Conservation (phyloP, 2,888 invertebrate species). For the Spilarctia lutea region DNA sequence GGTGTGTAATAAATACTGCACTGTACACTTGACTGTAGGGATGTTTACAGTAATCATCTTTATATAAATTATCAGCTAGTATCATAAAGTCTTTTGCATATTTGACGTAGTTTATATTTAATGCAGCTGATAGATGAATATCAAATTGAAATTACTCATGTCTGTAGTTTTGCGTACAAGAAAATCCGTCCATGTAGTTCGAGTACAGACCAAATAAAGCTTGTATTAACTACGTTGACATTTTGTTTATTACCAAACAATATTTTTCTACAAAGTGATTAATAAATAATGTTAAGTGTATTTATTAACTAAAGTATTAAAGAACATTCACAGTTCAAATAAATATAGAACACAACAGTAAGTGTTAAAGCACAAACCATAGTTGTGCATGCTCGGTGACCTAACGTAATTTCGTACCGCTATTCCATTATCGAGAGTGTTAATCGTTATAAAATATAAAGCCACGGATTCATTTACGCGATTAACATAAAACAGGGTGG, state of each 20-base stretch:
- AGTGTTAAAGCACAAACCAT: conserved; percentile 34
- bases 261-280: not conserved
- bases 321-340: conserved; percentile 5
- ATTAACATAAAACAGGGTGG: conserved; percentile 68
- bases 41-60: not conserved
- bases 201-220: not conserved
- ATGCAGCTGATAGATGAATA: not conserved
- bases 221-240: not conserved
- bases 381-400: conserved; percentile 43
- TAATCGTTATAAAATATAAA: conserved; percentile 73
- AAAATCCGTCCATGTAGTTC: no score
- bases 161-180: no score
- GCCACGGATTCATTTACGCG: conserved; percentile 62
- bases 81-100: not conserved
- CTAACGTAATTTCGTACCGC: conserved; percentile 60
- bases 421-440: conserved; percentile 73
- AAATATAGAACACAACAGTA: conserved; percentile 11
- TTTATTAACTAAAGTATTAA: not conserved
- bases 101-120: not conserved
- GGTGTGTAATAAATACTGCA: not conserved
- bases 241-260: not conserved
- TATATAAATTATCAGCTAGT: not conserved
- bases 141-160: not conserved
- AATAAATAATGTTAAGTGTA: not conserved
- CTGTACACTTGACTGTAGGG: not conserved